Percentiles rank a stretch among this genome's conserved stretches.
phyloP scores from a whole-genome alignment of 2,113 vertebrate species.

The Anthoscopus minutus region DNA sequence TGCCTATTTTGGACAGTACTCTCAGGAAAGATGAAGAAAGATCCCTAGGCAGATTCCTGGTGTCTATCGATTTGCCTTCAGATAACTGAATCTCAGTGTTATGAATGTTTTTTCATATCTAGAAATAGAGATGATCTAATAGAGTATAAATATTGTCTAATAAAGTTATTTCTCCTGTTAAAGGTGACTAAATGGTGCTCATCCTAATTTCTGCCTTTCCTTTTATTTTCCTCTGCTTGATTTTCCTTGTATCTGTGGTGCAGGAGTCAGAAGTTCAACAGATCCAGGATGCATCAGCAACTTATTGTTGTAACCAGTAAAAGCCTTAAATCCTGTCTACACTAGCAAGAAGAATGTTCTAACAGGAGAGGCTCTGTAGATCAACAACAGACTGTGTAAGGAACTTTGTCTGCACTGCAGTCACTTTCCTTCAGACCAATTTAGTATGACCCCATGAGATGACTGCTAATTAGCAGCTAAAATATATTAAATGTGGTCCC shows the following conservation, averaged over 20 bases:
- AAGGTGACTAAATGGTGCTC: neutral
- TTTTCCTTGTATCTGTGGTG: neutral
- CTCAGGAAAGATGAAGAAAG: neutral
- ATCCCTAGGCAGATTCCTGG: neutral
- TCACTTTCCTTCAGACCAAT: neutral
- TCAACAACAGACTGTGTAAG: neutral
- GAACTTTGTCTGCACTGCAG: neutral
- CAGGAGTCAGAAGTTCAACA: neutral
- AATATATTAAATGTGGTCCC: neutral
- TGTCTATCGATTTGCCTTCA: neutral
- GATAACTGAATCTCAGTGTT: neutral
- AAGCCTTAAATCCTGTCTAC: neutral
- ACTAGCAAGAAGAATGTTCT: neutral
- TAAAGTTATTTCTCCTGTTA: neutral
- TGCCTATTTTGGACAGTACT: neutral
- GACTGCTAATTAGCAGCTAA: neutral
- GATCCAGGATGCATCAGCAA: neutral
- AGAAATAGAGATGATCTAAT: neutral
- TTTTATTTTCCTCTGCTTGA: neutral
- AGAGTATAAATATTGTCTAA: neutral
- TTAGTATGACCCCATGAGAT: neutral
- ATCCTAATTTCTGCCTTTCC: neutral
- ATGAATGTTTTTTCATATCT: neutral
- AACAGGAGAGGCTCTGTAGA: neutral
- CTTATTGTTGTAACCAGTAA: neutral